A percentile compares a stretch with the other conserved stretches of the same genome.
These are phyloP conservation scores for Carassius auratus DNA, from an alignment of 2,113 vertebrate genomes.

Conservation along the genomic window DNA sequence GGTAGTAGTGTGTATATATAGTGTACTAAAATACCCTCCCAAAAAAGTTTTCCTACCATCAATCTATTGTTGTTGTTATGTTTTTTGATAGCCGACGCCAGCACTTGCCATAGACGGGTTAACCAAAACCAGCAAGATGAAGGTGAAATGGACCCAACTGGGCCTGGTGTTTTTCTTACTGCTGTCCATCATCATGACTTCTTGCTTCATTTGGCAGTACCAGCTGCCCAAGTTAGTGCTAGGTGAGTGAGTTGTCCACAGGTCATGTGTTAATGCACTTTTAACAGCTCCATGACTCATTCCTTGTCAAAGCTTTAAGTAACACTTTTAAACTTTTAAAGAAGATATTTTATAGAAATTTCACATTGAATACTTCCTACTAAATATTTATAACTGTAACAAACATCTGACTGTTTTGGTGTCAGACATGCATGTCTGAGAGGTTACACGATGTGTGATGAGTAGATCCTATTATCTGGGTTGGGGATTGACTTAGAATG, in stretches of 20 bases:
- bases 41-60: too few species aligned
- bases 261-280: not conserved
- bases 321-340: not conserved
- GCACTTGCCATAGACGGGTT: slow-evolving; percentile 63
- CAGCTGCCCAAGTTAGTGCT: slow-evolving; percentile 75
- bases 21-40: too few species aligned
- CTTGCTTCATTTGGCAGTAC: slow-evolving; percentile 87
- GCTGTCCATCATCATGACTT: slow-evolving; percentile 76
- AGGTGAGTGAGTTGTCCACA: slow-evolving; percentile 66
- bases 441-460: not conserved
- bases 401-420: not conserved
- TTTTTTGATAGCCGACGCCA: slow-evolving; percentile 57
- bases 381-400: not conserved
- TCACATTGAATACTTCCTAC: not conserved
- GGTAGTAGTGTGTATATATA: too few species aligned
- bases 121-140: slow-evolving; percentile 59
- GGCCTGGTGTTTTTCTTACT: slow-evolving; percentile 74
- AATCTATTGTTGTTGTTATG: not conserved
- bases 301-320: not conserved
- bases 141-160: slow-evolving; percentile 70
- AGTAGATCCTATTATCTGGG: slow-evolving; percentile 39
- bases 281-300: not conserved
- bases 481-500: slow-evolving; percentile 27
- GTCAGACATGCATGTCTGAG: not conserved
- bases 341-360: not conserved